Evolutionary conservation across 2,888 invertebrate genomes (phyloP), one percentile per base, ranked within the genome.

Genomic region (Orthosia gothica): DNA sequence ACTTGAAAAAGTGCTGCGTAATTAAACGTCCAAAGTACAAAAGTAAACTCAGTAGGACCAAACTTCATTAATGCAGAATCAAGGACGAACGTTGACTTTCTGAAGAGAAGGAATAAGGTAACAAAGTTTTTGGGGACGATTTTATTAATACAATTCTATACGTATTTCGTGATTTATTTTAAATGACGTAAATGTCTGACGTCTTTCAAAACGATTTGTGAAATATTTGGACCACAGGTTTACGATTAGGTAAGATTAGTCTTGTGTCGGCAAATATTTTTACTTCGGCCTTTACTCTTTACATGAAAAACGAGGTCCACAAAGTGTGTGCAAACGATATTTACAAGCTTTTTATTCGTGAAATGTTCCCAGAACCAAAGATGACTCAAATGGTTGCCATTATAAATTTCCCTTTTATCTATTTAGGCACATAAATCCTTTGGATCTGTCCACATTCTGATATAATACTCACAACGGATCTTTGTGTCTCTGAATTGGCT

Each of bases 41-140:
- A 85, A 79, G 82, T 76, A 84, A 82, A 79, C 70, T 49, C 65
- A 59, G 70, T 74, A 58, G 40, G 59, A 82, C 78, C 76, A 82
- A 84, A 86, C 61, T 80, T 82, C 69, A 76, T 86, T 82, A 82
- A 86, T 82, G 78, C 73, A 57, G 49, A 74, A 75, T 73, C 74
- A 86, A 64, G 74, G 74, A 54, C 66, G 74, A 67, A 61, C 65
- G 74, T 74, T 84, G 74, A 74, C 79, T 76, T 79, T 74, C 23
- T 71, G 59, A 75, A 71, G 79, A 74, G 58, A 72, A 77, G 64
- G 23, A 74, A 82, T 72, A 67, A 73, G 52, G 62, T 72, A 70
- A 71, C 58, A 61, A 77, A 80, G 58, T 83, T 83, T 77, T 40
- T 58, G 63, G 52, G 55, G 59, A 74, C 68, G 58, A 70, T 74